Evolutionary conservation across 2,797 vertebrate species (phyloP).

Genomic region (Myoxocephalus aenaeus): DNA sequence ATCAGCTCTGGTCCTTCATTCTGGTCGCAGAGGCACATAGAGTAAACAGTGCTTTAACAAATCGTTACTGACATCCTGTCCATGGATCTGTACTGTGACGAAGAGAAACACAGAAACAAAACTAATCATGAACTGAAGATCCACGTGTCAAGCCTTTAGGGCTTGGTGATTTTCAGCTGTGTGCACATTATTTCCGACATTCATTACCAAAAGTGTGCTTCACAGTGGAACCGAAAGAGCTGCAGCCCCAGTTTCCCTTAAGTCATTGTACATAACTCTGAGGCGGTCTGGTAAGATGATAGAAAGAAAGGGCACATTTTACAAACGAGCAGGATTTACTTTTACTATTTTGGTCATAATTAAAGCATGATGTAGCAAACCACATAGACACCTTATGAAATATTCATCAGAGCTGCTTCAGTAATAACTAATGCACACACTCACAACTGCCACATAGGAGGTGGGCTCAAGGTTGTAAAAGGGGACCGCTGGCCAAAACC

Average conservation of each 20-base stretch:
- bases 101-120: constrained; percentile 8
- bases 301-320: constrained; percentile 53
- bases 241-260: constrained; percentile 60
- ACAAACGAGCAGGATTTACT: constrained; percentile 45
- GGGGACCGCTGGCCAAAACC: constrained; percentile 33
- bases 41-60: constrained; percentile 40
- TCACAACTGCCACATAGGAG: constrained; percentile 38
- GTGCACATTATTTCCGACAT: constrained; percentile 43
- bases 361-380: constrained; percentile 64
- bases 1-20: constrained; percentile 28
- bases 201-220: constrained; percentile 53
- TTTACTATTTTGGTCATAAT: constrained; percentile 60
- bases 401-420: constrained; percentile 65
- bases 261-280: constrained; percentile 64
- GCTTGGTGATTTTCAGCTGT: constrained; percentile 43
- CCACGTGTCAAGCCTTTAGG: constrained; percentile 24
- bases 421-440: constrained; percentile 68
- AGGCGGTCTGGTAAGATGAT: constrained; percentile 51
- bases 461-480: constrained; percentile 22
- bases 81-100: constrained; percentile 21
- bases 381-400: constrained; percentile 50
- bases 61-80: constrained; percentile 24
- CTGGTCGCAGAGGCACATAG: constrained; percentile 17
- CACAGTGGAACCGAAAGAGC: constrained; percentile 42
- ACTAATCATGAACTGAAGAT: constrained; percentile 38